Evolutionary conservation across 1,140 invertebrate genomes (phyloP).

Genomic region (Argopecten irradians): DNA sequence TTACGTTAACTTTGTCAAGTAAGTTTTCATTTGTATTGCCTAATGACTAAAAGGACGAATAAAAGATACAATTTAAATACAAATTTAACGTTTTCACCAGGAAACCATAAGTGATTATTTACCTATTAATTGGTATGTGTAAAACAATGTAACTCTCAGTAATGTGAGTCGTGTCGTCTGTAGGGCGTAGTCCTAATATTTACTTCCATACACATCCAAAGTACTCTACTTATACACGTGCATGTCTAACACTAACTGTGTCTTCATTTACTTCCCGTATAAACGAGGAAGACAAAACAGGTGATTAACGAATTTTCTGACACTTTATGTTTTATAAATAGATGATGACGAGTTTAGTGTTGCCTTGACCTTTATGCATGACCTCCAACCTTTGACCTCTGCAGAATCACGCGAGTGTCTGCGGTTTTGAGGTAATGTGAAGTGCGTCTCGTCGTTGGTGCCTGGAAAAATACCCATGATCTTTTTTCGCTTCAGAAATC

Average conservation of each 20-base stretch:
- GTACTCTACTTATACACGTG: neutral
- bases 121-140: no score
- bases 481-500: slow-evolving; percentile 15
- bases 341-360: neutral
- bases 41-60: no score
- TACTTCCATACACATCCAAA: neutral
- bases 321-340: neutral
- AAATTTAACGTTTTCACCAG: no score
- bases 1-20: no score
- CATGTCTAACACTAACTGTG: neutral
- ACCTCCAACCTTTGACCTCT: neutral
- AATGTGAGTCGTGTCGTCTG: neutral
- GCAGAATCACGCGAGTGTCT: slow-evolving; percentile 20
- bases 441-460: neutral
- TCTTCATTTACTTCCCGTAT: neutral
- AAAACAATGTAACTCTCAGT: no score
- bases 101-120: no score
- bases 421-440: slow-evolving; percentile 20
- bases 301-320: slow-evolving; percentile 4
- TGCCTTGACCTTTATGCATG: neutral
- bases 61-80: no score
- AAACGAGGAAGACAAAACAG: neutral
- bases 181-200: neutral
- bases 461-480: neutral
- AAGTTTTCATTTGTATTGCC: no score